These are phyloP conservation scores for Paracentrotus lividus DNA, from an alignment of 53 echinoderm and acorn worm genomes.

Conservation along the genomic window DNA sequence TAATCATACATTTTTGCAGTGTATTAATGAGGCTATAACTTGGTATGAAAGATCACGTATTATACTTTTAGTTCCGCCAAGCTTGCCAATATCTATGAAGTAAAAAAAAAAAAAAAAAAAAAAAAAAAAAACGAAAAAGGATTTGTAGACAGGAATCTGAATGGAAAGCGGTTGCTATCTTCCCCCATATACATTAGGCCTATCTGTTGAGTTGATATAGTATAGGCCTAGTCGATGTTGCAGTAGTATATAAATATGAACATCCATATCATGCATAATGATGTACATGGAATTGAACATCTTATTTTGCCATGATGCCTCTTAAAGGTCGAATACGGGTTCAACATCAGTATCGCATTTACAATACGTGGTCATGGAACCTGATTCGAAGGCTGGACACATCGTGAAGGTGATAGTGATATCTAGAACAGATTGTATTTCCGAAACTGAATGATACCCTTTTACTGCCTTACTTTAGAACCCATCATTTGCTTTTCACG, in stretches of 20 bases:
- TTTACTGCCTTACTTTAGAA: background rate
- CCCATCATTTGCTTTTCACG: background rate
- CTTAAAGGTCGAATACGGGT: background rate
- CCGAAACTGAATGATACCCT: constrained; percentile 1
- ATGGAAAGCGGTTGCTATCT: too few species aligned
- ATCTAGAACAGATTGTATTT: constrained; percentile 1
- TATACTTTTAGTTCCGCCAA: too few species aligned
- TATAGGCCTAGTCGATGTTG: background rate
- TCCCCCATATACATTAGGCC: too few species aligned
- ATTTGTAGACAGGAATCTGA: too few species aligned
- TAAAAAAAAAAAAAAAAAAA: too few species aligned
- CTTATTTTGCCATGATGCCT: background rate
- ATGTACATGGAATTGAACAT: background rate
- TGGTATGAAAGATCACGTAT: too few species aligned
- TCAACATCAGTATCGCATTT: background rate
- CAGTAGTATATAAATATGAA: background rate
- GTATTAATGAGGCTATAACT: too few species aligned
- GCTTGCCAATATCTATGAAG: too few species aligned
- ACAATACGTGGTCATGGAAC: background rate
- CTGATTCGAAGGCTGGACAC: background rate
- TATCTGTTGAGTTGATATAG: too few species aligned
- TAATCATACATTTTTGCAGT: too few species aligned
- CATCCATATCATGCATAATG: too few species aligned
- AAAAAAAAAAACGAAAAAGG: too few species aligned
- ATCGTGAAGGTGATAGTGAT: constrained; percentile 11